Base-by-base conservation (phyloP, 2,888 invertebrate genomes). In the Acanthosepion pharaonis region DNA sequence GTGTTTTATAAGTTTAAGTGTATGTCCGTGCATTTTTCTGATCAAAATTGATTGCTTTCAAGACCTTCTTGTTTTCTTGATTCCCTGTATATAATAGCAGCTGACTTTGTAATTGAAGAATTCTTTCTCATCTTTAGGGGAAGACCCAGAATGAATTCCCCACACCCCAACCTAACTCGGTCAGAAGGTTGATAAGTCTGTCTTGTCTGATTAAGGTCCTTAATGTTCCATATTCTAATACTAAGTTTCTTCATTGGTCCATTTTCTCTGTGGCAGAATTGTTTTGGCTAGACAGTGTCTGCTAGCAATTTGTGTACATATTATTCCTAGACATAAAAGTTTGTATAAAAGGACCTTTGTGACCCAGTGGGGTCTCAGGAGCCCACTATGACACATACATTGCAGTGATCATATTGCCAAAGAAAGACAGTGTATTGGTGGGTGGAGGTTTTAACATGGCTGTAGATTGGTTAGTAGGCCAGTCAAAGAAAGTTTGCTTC, bases 231-330 rank as follows among this genome's bases (percentile, higher is more conserved):
- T 64, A 64, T 33, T 78, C n/a, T 15, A 78, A 78, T 78, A 78
- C 78, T 78, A 78, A 78, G 78, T 78, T 78, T 78, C n/a, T 78
- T 78, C 78, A 78, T 78, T 78, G 78, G 78, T 78, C 78, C 78
- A 78, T 78, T 78, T 78, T 78, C 78, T 78, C n/a, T n/a, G 78
- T 15, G 5, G 78, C 78, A 78, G 78, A 78, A 78, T 78, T 78
- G 78, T 78, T 78, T 78, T 78, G n/a, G n/a, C 78, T 78, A 78
- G 78, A 78, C 78, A 33, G 15, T 78, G 78, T 78, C 78, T 33
- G 78, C n/a, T 33, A 78, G 78, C 78, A 78, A 78, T 78, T 78
- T 78, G 78, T 78, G 78, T 5, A n/a, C 78, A 78, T 78, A 78
- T 78, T 78, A 78, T 78, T 78, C n/a, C 78, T 78, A 78, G n/a